Base-by-base conservation (phyloP, 2,797 vertebrate genomes). In the Valencia hispanica region DNA sequence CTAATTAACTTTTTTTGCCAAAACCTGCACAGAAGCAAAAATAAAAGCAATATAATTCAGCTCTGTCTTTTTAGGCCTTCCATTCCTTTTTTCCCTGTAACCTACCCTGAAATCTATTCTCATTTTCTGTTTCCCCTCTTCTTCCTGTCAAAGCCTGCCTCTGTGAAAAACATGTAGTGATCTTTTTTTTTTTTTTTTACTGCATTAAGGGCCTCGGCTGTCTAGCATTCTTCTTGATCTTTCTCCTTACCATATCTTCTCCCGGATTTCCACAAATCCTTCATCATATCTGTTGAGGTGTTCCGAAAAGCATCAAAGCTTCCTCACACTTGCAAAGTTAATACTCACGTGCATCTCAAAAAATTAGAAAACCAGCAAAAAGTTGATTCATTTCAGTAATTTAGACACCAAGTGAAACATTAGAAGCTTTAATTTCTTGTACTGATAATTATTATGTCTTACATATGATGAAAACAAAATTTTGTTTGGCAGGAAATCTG, bases 121-220 rank as follows among this genome's bases (percentile, higher is more conserved):
- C 53, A 32, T 68, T 84, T 43, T 77, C 78, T 53, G 63, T 51
- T 68, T 79, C 79, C 66, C 41, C 73, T 10, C 20, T 77, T 55
- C 55, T 61, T 74, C 69, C 17, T 8, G 50, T 74, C 74, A 77
- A 32, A 57, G 53, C 50, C 70, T 77, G 65, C 45, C 22, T 51
- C 20, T 14, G 9, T 63, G 18, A 74, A 82, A 80, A 74, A 36
- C 70, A 48, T 27, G 1, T 5, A 63, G 61, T 74, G 47, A 59
- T 65, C 43, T 30, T 41, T 59, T 30, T 30, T 12, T 55, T 18
- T 32, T 5, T 59, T 47, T 47, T 61, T 34, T 61, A 63, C 61
- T 73, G 57, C 17, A 27, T 74, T 36, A 77, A 41, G 20, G 43
- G n/a, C 47, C 50, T 18, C 30, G 50, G 50, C 12, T 70, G 22